Percentiles rank a stretch among this genome's conserved stretches.
phyloP scores from a whole-genome alignment of 2,797 vertebrate species.

The Lindbergichthys nudifrons region DNA sequence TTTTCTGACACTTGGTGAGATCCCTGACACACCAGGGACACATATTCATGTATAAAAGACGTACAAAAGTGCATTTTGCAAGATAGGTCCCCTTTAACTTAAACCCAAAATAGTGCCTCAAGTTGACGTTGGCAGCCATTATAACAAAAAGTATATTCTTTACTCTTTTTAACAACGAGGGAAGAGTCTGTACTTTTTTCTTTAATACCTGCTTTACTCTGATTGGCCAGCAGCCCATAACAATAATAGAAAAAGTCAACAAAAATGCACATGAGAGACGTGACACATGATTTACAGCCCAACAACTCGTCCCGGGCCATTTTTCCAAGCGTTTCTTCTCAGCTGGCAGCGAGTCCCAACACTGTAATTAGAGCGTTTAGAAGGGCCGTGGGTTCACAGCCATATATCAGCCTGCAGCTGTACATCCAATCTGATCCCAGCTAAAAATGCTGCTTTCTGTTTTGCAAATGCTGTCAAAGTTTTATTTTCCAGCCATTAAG shows the following conservation, averaged over 20 bases:
- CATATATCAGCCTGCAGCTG: conserved; percentile 83
- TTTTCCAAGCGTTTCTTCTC: conserved; percentile 77
- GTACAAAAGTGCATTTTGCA: too few relatives aligned
- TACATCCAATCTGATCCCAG: conserved; percentile 71
- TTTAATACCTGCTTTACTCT: conserved; percentile 21
- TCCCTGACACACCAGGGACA: too few relatives aligned
- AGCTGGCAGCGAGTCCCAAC: conserved; percentile 73
- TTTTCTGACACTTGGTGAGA: too few relatives aligned
- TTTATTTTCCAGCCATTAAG: conserved; percentile 80
- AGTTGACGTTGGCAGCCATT: conserved; percentile 20
- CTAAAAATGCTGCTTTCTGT: conserved; percentile 58
- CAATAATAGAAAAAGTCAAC: conserved; percentile 63
- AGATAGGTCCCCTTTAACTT: background rate
- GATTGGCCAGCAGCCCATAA: conserved; percentile 47
- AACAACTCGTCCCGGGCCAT: conserved; percentile 63
- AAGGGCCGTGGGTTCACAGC: conserved; percentile 74
- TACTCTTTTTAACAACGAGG: background rate
- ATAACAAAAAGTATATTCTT: conserved; percentile 7
- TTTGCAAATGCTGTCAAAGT: conserved; percentile 79
- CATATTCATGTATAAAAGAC: too few relatives aligned
- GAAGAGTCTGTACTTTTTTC: background rate
- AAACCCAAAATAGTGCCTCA: conserved; percentile 1
- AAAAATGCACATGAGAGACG: conserved; percentile 54
- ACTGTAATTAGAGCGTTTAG: conserved; percentile 83
- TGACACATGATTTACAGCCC: conserved; percentile 75